Evolutionary conservation across 1,140 invertebrate species (phyloP).

Genomic region (Drosophila sp.): DNA sequence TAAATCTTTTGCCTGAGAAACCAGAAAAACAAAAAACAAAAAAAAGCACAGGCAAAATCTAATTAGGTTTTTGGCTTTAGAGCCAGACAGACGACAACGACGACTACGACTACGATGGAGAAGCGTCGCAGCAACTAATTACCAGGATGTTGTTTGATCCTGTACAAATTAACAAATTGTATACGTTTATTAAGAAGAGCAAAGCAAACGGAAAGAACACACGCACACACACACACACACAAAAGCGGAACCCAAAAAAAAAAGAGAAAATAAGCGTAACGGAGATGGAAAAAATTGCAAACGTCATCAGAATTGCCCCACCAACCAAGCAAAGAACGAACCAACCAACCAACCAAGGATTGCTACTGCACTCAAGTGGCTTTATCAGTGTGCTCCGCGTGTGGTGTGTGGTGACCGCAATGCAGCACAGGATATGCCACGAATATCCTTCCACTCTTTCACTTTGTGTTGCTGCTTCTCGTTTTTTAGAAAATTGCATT

Average conservation of each 20-base stretch:
- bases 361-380: slow-evolving; percentile 74
- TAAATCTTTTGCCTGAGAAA: slow-evolving; percentile 18
- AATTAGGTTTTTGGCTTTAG: slow-evolving; percentile 21
- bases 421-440: slow-evolving; percentile 55
- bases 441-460: slow-evolving; percentile 59
- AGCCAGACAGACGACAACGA: slow-evolving; percentile 21
- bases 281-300: slow-evolving; percentile 62
- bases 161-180: slow-evolving; percentile 81
- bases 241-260: slow-evolving; percentile 36
- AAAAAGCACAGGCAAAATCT: slow-evolving; percentile 10
- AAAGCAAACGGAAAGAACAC: slow-evolving; percentile 70
- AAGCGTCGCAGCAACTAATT: slow-evolving; percentile 61
- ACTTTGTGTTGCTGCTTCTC: slow-evolving; percentile 4
- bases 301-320: slow-evolving; percentile 71
- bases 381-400: slow-evolving; percentile 72
- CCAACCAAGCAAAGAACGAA: not conserved
- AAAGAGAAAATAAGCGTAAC: not conserved
- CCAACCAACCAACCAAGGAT: too few relatives aligned
- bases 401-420: slow-evolving; percentile 55
- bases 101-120: slow-evolving; percentile 35
- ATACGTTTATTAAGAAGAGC: slow-evolving; percentile 77
- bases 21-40: not conserved
- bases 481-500: slow-evolving; percentile 76
- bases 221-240: slow-evolving; percentile 34
- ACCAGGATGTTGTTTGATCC: slow-evolving; percentile 73